Evolutionary conservation across 2,113 vertebrate species (phyloP), one percentile per base, ranked within the genome.

Genomic region (Tychaedon coryphoeus): DNA sequence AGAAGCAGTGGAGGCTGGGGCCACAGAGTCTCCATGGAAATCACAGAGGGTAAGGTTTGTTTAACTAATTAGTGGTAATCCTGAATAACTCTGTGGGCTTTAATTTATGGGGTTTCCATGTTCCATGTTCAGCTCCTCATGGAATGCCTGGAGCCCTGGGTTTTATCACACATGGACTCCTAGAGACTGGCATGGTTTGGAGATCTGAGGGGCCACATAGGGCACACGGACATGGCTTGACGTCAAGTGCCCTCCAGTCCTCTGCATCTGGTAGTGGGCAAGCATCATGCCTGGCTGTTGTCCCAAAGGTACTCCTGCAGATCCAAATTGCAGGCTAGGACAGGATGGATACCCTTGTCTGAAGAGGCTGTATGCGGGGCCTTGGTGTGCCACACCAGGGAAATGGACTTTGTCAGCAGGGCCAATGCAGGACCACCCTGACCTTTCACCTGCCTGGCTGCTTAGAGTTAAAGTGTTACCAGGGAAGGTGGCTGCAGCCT

Each of bases 401-500:
- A 72, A 64, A 40, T 3, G 14, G 70, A 12, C 45, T 90, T 2
- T 2, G 40, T 67, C 64, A 48, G 80, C 54, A 69, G 74, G 45
- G 33, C 31, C 13, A 19, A 43, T 28, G 14, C n/a, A 19, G 54
- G 78, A 80, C 64, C 50, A 51, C 43, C n/a, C 38, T 67, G 88
- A 79, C 66, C 47, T 79, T 66, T 65, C 7, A 1, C 40, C 86
- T 83, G 82, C 91, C 43, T 0, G 19, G 48, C 57, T 81, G 86
- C 69, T 75, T 2, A 0, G 79, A 31, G 88, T 96, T 97, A 93
- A 97, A 86, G 48, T 58, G 53, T 95, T 87, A 96, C 90, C 85
- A 90, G 84, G 2, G 3, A 62, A 58, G 40, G 83, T 5, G 38
- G 40, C 77, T 42, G 53, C 66, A 78, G 51, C 60, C 72, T 88